phyloP scores from a whole-genome alignment of 2,113 vertebrate species.

The Phaethon lepturus region DNA sequence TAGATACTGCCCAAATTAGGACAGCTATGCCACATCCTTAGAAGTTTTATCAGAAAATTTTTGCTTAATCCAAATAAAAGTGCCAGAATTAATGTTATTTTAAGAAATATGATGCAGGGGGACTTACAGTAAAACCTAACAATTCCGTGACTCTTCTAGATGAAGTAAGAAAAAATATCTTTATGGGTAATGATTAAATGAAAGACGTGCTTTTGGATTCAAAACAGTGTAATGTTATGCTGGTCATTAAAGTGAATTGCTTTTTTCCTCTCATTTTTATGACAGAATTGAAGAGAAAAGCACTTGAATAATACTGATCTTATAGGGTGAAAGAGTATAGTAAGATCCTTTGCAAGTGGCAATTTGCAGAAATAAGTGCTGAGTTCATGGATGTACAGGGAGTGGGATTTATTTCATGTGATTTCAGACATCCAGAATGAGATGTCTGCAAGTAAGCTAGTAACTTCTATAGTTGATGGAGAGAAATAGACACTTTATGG shows the following conservation, averaged over 20 bases:
- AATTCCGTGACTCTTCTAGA: not conserved
- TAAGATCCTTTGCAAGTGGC: not conserved
- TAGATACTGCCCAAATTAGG: not conserved
- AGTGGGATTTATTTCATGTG: not conserved
- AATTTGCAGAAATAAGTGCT: constrained; percentile 19
- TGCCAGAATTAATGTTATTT: not conserved
- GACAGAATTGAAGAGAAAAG: constrained; percentile 14
- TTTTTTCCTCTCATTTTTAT: constrained; percentile 37
- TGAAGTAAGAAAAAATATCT: not conserved
- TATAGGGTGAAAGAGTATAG: not conserved
- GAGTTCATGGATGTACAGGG: not conserved
- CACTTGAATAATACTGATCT: constrained; percentile 20
- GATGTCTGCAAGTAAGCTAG: not conserved
- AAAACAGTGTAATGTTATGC: constrained; percentile 3
- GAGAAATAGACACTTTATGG: not conserved
- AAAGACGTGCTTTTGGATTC: not conserved
- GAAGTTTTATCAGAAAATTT: not conserved
- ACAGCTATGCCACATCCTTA: not conserved
- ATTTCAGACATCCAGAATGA: not conserved
- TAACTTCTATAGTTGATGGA: not conserved
- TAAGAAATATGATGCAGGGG: not conserved
- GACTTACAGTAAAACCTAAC: constrained; percentile 2
- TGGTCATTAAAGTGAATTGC: constrained; percentile 39
- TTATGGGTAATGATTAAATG: constrained; percentile 25
- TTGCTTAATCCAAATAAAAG: not conserved